Evolutionary conservation across 1,140 invertebrate species (phyloP), one percentile per base, ranked within the genome.

Genomic region (Heterodera schachtii): DNA sequence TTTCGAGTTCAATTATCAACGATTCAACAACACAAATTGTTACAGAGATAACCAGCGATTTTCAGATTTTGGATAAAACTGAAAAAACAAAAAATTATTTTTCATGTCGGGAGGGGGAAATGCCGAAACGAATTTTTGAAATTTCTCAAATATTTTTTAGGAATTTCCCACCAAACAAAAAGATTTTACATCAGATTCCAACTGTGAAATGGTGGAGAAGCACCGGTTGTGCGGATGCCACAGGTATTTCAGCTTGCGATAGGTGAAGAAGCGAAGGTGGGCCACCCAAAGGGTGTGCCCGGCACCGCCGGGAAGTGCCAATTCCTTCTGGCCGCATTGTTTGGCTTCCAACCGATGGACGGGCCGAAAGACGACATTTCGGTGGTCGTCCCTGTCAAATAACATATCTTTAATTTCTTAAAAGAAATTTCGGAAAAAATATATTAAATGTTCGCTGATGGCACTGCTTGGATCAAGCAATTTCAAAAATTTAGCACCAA

Each of bases 331-430:
- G 7, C 79, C 66, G 21, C 78, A 67, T 9, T 66, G 69, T 46
- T 85, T 80, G n/a, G 81, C 74, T n/a, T 81, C 69, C 47, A 75
- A 57, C 66, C 82, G 74, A 57, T 78, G 64, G 2, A 89, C 82
- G 11, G 80, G 80, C 21, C 85, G 84, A 67, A 89, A 80, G 3
- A 81, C 84, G 19, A 82, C 80, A n/a, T 84, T 86, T 64, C 85
- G 77, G 78, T 88, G 86, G 69, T 89, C 85, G 70, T 89, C 87
- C 13, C 87, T 88, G 49, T 52, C 6, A 52, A 88, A 89, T 21
- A 13, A 60, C 47, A 16, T 16, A 73, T 52, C 60, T 13, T 41
- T 2, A 69, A 67, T 67, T 67, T 21, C 21, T 60, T 16, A 57
- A 11, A 78, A 67, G 21, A 64, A 43, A 7, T 21, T 78, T 69